Base-by-base conservation (phyloP, 2,113 vertebrate genomes). In the Eulemur rufifrons region DNA sequence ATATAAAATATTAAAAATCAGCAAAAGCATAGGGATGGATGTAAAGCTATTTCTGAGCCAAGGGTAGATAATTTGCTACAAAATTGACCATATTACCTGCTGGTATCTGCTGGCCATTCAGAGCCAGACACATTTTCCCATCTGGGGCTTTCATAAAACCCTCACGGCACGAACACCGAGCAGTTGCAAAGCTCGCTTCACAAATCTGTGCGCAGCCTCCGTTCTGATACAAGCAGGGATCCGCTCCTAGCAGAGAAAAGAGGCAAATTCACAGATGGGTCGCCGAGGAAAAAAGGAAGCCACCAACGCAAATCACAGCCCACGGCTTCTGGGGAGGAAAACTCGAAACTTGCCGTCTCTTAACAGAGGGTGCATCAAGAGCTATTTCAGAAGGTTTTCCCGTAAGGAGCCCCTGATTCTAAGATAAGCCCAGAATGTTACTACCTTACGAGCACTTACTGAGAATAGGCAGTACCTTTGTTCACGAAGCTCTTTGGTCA, bases 181-280 rank as follows among this genome's bases (percentile, higher is more conserved):
- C 97, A 50, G 97, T 90, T 94, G 99, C 99, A 96, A 98, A 98
- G 86, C 96, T 98, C 96, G 98, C 99, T 97, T 99, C 98, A 98
- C 99, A 99, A 92, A 99, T 96, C 63, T 99, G 99, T 76, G 98
- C 97, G 97, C 99, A 99, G 23, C 99, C 99, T 97, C 99, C 99
- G 1, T 99, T 99, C 86, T 98, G 85, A 96, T 99, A 94, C 83
- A 99, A 98, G 97, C 99, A 99, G 93, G 98, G 98, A 81, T 99
- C 98, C 52, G 98, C 93, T 27, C 99, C 99, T 99, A 95, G 64
- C 6, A 5, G 47, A 83, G 86, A 94, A 89, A 82, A 66, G n/a
- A 64, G 25, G 12, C 0, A 8, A 88, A 61, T 52, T 85, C n/a
- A 34, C 73, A 61, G 69, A 32, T 54, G 34, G 50, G 42, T 50